A percentile compares a stretch with the other conserved stretches of the same genome.
Conservation (phyloP, 1,140 invertebrate species). For the Nasonia giraulti region DNA sequence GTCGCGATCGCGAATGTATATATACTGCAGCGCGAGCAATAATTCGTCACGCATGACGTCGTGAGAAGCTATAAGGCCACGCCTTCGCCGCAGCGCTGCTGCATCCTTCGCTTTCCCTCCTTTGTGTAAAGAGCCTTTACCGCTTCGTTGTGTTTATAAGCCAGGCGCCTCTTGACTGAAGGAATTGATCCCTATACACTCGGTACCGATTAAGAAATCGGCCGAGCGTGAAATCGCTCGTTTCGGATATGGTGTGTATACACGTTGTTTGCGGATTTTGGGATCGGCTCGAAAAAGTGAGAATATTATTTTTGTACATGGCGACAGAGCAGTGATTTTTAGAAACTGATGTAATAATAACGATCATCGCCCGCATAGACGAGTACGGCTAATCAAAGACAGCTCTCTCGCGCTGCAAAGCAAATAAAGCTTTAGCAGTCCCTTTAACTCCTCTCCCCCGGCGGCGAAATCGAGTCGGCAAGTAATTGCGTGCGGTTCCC, state of each 20-base stretch:
- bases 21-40: conserved; percentile 12
- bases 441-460: too few relatives aligned
- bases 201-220: neutral
- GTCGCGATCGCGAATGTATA: neutral
- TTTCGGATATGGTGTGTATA: neutral
- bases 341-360: too few relatives aligned
- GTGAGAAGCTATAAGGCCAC: conserved; percentile 62
- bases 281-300: neutral
- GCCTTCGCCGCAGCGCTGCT: neutral
- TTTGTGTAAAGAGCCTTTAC: neutral
- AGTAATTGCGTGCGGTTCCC: conserved; percentile 42
- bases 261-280: neutral
- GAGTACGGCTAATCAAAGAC: too few relatives aligned
- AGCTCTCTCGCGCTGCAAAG: too few relatives aligned
- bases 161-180: neutral
- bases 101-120: neutral
- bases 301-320: too few relatives aligned
- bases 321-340: too few relatives aligned
- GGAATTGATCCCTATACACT: neutral
- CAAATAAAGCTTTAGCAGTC: too few relatives aligned
- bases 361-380: too few relatives aligned
- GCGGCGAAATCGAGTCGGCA: neutral
- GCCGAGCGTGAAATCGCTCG: neutral
- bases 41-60: conserved; percentile 69
- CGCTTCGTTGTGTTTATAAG: neutral